A percentile compares a stretch with the other conserved stretches of the same genome.
phyloP scores from a whole-genome alignment of 2,888 invertebrate genomes.

The Sphaeridia pumilis region DNA sequence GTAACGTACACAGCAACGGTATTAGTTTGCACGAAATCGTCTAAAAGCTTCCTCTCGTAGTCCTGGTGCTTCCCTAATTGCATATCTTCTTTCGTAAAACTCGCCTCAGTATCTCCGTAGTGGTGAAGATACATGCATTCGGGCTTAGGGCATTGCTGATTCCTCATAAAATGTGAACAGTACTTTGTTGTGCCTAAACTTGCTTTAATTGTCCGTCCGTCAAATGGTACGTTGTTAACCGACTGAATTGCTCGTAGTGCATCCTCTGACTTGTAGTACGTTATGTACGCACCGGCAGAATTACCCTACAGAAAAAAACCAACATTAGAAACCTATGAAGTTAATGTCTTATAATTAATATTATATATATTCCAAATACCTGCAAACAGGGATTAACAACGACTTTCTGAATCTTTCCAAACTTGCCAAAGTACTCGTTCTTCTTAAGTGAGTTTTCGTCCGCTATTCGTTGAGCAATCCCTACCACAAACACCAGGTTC shows the following conservation, averaged over 20 bases:
- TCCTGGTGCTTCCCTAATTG: slow-evolving; percentile 96
- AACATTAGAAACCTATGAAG: too few relatives aligned
- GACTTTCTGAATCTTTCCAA: slow-evolving; percentile 99
- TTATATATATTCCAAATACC: slow-evolving; percentile 45
- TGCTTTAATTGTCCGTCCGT: slow-evolving; percentile 91
- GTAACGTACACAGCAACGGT: slow-evolving; percentile 13
- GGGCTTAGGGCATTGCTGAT: slow-evolving; percentile 91
- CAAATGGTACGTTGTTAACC: slow-evolving; percentile 92
- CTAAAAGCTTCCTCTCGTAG: slow-evolving; percentile 85
- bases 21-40: slow-evolving; percentile 46
- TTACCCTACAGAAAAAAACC: too few relatives aligned
- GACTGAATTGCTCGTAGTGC: slow-evolving; percentile 92
- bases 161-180: slow-evolving; percentile 98
- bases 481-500: slow-evolving; percentile 99
- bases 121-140: slow-evolving; percentile 99
- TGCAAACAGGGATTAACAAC: slow-evolving; percentile 95
- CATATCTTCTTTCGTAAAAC: slow-evolving; percentile 97
- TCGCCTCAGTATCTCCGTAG: slow-evolving; percentile 80
- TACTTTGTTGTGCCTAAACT: slow-evolving; percentile 99
- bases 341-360: neutral
- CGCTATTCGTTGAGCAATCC: slow-evolving; percentile 87
- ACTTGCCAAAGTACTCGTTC: slow-evolving; percentile 99
- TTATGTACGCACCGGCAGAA: slow-evolving; percentile 61
- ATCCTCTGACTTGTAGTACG: slow-evolving; percentile 76
- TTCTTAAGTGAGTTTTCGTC: slow-evolving; percentile 90